Evolutionary conservation across 2,797 vertebrate species (phyloP), one percentile per base, ranked within the genome.

Genomic region (Trematomus bernacchii): DNA sequence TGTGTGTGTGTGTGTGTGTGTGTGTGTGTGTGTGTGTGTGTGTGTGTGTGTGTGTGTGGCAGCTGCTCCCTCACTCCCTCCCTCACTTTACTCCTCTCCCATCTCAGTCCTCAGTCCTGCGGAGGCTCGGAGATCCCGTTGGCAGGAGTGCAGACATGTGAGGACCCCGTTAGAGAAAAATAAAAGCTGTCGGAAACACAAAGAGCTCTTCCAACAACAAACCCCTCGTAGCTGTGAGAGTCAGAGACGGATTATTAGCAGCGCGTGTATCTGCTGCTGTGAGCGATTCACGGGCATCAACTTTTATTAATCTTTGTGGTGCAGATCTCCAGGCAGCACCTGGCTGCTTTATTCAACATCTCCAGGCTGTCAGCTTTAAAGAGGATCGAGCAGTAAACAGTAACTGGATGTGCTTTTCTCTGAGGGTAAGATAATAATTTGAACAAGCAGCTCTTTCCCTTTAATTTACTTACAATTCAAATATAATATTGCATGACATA

Each of bases 141-240:
- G 63, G 40, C 74, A 70, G 80, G 48, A 77, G 85, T 69, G 62
- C 85, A 72, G 61, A 71, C 74, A 60, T 67, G 23, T 23, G 73
- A 66, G 60, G 73, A 86, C 69, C 57, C 62, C 7, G 74, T 64
- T 47, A 15, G 62, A 55, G 68, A 18, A 71, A 57, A 43, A 63
- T 44, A 63, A 21, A 47, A 68, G 70, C 76, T 47, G 76, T 50
- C 23, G 53, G 60, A 55, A 54, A 55, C 73, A 51, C 71, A 57
- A 54, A 46, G 59, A 67, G 52, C 30, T 54, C 67, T 3, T 0
- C 13, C 30, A 12, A 16, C 60, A 55, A 53, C 13, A 42, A 16
- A 73, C 16, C 69, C 18, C 27, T 11, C 42, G 46, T 4, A 12
- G 60, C 43, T 18, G 4, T 11, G 21, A 46, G 21, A 57, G 30